These are phyloP conservation scores for Lepidochitona cinerea DNA, from an alignment of 2,888 invertebrate species.

Conservation along the genomic window DNA sequence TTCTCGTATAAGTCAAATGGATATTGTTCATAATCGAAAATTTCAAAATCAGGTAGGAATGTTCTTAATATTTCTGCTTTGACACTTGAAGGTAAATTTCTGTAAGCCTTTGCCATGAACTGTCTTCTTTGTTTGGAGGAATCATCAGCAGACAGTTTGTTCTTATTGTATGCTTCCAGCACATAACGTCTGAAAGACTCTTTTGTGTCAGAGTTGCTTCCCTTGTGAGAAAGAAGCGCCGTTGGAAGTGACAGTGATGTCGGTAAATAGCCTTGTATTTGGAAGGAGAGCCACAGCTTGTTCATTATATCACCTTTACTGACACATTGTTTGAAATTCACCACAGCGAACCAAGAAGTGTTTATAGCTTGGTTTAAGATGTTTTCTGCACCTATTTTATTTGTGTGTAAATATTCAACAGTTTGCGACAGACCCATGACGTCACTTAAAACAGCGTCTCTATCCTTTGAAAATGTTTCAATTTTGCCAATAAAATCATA, in stretches of 20 bases:
- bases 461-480: conserved; percentile 37
- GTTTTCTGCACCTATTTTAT: not conserved
- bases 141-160: not conserved
- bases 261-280: conserved; percentile 1
- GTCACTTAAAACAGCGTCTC: not conserved
- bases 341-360: not conserved
- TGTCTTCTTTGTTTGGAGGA: not conserved
- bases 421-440: not conserved
- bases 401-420: not conserved
- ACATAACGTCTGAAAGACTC: not conserved
- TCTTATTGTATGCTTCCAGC: not conserved
- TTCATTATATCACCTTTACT: not conserved
- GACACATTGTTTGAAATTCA: not conserved
- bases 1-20: not conserved
- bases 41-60: not conserved
- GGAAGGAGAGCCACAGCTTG: not conserved
- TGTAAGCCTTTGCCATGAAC: not conserved
- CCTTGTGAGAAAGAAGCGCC: not conserved
- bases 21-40: not conserved
- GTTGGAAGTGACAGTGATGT: not conserved
- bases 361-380: not conserved
- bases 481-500: conserved; percentile 38
- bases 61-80: not conserved
- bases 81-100: not conserved
- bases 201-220: not conserved